These are phyloP conservation scores for Gymnodraco acuticeps DNA, from an alignment of 2,797 vertebrate species.

Conservation along the genomic window DNA sequence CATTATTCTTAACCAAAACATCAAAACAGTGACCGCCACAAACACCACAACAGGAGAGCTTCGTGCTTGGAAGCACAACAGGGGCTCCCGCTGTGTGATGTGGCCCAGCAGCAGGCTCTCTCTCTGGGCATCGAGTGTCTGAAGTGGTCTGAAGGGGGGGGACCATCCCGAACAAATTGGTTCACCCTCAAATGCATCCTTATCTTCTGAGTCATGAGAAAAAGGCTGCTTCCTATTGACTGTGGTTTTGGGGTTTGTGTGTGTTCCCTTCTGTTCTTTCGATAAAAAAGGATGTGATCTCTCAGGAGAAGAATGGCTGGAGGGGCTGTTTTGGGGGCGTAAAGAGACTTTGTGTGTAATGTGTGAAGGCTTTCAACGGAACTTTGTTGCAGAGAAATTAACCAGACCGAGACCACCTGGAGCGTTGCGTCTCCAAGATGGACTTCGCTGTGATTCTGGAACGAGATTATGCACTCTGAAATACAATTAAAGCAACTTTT, in stretches of 20 bases:
- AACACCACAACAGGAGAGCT: conserved; percentile 59
- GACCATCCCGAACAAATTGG: conserved; percentile 58
- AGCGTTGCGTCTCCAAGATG: background rate
- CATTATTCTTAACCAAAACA: conserved; percentile 60
- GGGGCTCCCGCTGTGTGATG: conserved; percentile 67
- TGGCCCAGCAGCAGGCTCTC: conserved; percentile 59
- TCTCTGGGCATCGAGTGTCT: conserved; percentile 43
- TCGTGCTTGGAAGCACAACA: conserved; percentile 44
- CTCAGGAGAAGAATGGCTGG: conserved; percentile 3
- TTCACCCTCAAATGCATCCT: conserved; percentile 58
- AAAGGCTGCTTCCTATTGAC: conserved; percentile 55
- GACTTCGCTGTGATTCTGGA: background rate
- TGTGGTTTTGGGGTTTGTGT: conserved; percentile 37
- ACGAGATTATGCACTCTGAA: background rate
- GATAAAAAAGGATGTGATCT: conserved; percentile 8
- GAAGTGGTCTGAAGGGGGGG: conserved; percentile 61
- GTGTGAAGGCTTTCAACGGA: conserved; percentile 3
- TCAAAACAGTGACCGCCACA: conserved; percentile 62
- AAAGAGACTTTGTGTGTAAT: background rate
- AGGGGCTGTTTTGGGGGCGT: background rate
- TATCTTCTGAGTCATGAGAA: conserved; percentile 65
- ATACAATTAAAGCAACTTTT: conserved; percentile 2
- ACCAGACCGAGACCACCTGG: background rate
- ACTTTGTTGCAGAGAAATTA: background rate
- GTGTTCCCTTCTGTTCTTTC: conserved; percentile 38